These are phyloP conservation scores for Perca flavescens DNA, from an alignment of 2,113 vertebrate genomes.

Conservation along the genomic window DNA sequence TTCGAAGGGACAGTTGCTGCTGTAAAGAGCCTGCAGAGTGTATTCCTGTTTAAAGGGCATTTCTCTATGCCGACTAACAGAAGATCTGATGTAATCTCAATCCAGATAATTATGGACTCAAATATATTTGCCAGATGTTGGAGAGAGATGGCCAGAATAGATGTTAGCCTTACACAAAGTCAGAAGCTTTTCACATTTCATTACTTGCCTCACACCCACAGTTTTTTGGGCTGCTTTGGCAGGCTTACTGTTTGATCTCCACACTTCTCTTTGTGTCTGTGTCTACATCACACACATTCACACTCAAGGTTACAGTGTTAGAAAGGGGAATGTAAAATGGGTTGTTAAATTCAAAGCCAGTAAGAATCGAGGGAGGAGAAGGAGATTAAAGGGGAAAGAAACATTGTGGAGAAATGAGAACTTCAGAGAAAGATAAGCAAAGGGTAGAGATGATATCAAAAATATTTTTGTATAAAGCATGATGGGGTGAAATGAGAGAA, in stretches of 20 bases:
- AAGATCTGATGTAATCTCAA: conserved; percentile 3
- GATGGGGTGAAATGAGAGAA: neutral
- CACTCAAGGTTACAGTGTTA: conserved; percentile 1
- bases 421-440: neutral
- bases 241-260: neutral
- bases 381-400: neutral
- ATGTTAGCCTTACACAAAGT: neutral
- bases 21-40: conserved; percentile 12
- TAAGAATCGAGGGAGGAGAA: neutral
- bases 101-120: neutral
- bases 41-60: conserved; percentile 9
- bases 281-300: neutral
- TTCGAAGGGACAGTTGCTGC: conserved; percentile 10
- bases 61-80: neutral
- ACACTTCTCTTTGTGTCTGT: neutral
- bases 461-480: neutral
- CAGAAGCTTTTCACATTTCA: neutral
- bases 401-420: neutral
- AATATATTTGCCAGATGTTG: neutral
- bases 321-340: conserved; percentile 2
- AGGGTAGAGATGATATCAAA: neutral
- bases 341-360: neutral
- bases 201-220: neutral
- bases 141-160: neutral
- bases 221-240: neutral